Base-by-base conservation (phyloP, 2,797 vertebrate species). In the Sebastes hubbsi region DNA sequence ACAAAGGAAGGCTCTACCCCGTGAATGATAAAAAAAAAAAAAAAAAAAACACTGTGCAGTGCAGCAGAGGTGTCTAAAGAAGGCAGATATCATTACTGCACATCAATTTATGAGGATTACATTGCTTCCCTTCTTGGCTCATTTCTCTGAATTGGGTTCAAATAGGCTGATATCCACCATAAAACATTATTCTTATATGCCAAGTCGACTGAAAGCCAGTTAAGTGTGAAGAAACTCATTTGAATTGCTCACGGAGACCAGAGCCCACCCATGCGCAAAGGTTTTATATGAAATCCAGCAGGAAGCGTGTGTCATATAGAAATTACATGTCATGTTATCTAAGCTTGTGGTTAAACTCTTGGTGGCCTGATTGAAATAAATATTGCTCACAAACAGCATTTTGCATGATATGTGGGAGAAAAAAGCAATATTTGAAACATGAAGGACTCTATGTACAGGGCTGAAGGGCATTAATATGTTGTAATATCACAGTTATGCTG, bases 211-310 rank as follows among this genome's bases (percentile, higher is more conserved):
- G 54, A 83, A 83, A 88, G 71, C 81, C 85, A 80, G 72, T 80
- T 86, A 84, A 81, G 81, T 88, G 86, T 91, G 88, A 87, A 89
- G 84, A 75, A 82, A 79, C 86, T 81, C 75, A 86, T 89, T 81
- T 85, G 83, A 87, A 87, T 77, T 74, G 36, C 69, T 81, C 63
- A 16, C 36, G 27, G 18, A 68, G 65, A 24, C 56, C 49, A 46
- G 42, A 46, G 81, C 70, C 71, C 85, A 88, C 49, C 78, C 69
- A 29, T 69, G 77, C 64, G 22, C 2, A 54, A 59, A 83, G 36
- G 30, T 61, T 77, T 70, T 36, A 81, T 69, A 84, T 76, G 63
- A 84, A 86, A 88, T 81, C 75, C 76, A 60, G 72, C 58, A 67
- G 77, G 72, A 84, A 83, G 55, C 29, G 2, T 72, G 54, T 76